Evolutionary conservation across 2,113 vertebrate species (phyloP).

Genomic region (Panthera uncia): DNA sequence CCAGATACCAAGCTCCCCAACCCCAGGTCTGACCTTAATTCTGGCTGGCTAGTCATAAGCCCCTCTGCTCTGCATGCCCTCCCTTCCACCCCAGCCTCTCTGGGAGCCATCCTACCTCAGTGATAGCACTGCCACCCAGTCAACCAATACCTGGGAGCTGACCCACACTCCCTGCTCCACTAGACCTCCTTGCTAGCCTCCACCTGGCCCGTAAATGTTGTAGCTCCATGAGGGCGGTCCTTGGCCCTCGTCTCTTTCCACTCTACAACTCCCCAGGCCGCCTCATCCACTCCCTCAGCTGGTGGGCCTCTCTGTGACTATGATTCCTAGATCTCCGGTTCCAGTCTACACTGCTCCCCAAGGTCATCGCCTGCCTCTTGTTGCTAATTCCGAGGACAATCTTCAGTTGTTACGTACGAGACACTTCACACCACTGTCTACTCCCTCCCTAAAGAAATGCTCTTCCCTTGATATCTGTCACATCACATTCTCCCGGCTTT

Average conservation of each 20-base stretch:
- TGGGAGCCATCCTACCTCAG: neutral
- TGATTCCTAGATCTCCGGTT: neutral
- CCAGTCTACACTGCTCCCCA: neutral
- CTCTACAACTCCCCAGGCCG: neutral
- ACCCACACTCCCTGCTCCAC: rapidly evolving
- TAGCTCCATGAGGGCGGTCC: neutral
- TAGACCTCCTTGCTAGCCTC: neutral
- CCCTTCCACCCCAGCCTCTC: neutral
- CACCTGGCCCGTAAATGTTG: neutral
- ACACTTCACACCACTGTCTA: no score
- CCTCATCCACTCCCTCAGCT: neutral
- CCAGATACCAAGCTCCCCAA: neutral
- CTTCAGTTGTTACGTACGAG: neutral
- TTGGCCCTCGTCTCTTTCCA: neutral
- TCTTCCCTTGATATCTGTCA: neutral
- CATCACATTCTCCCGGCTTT: neutral
- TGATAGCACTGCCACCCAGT: neutral
- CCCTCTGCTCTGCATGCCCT: neutral
- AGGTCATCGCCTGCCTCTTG: neutral
- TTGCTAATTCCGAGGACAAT: neutral
- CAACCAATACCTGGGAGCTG: neutral
- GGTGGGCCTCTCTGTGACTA: neutral
- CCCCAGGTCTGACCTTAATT: neutral
- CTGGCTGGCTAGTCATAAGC: neutral
- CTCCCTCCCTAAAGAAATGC: neutral